phyloP scores from a whole-genome alignment of 2,797 vertebrate species.

The Coranthus polyacanthus region DNA sequence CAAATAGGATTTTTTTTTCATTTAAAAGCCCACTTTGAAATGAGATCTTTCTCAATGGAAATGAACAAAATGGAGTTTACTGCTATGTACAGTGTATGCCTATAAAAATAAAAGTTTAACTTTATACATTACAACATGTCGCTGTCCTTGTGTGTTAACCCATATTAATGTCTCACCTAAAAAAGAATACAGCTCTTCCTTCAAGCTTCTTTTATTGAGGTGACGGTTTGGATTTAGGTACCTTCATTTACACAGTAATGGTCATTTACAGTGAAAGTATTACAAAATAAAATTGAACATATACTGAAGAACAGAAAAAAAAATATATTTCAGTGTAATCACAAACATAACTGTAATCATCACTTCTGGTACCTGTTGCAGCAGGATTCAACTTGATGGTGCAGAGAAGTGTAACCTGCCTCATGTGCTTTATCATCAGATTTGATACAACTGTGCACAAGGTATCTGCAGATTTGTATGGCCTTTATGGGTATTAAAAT shows the following conservation, averaged over 20 bases:
- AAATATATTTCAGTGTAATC: conserved; percentile 50
- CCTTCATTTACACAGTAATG: conserved; percentile 83
- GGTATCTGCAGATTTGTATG: conserved; percentile 32
- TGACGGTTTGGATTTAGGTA: conserved; percentile 75
- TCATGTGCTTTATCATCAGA: conserved; percentile 32
- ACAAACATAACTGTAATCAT: conserved; percentile 60
- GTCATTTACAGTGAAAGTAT: conserved; percentile 84
- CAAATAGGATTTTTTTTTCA: conserved; percentile 48
- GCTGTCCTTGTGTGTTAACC: conserved; percentile 17
- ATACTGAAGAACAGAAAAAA: conserved; percentile 40
- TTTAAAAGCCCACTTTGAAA: conserved; percentile 63
- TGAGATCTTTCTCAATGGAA: conserved; percentile 75
- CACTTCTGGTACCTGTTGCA: conserved; percentile 39
- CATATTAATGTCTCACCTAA: no score
- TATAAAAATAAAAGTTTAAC: conserved; percentile 86
- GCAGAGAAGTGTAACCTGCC: conserved; percentile 46
- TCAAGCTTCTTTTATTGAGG: conserved; percentile 86
- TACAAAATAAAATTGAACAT: conserved; percentile 67
- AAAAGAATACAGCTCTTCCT: conserved; percentile 43
- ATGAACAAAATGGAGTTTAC: conserved; percentile 76
- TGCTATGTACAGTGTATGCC: conserved; percentile 83
- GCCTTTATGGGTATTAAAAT: conserved; percentile 20
- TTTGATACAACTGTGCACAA: conserved; percentile 19
- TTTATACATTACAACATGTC: conserved; percentile 77
- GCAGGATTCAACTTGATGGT: conserved; percentile 48